These are phyloP conservation scores for Caracal caracal DNA, from an alignment of 2,113 vertebrate species.

Conservation along the genomic window DNA sequence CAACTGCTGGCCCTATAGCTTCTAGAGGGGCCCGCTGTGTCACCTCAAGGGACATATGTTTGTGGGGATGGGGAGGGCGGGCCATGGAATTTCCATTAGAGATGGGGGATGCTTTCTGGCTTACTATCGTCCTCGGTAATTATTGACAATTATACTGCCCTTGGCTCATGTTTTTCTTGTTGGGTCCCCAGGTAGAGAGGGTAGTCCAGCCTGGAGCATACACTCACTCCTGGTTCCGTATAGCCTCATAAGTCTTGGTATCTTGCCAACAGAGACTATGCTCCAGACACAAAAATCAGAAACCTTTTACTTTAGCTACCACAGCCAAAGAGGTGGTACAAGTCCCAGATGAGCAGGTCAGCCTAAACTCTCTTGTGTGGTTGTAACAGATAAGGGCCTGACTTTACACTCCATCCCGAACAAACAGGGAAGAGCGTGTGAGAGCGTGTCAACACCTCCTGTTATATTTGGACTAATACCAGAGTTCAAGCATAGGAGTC, in stretches of 20 bases:
- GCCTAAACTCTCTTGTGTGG: not conserved
- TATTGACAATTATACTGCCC: not conserved
- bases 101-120: not conserved
- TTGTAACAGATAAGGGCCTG: not conserved
- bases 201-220: not conserved
- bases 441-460: not conserved
- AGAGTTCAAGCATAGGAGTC: not conserved
- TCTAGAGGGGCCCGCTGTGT: not conserved
- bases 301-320: not conserved
- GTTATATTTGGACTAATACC: not conserved
- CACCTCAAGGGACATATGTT: not conserved
- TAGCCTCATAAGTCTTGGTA: not conserved
- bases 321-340: not conserved
- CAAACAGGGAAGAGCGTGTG: not conserved
- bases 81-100: not conserved
- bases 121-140: not conserved
- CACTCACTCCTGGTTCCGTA: not conserved
- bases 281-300: not conserved
- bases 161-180: not conserved
- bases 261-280: not conserved
- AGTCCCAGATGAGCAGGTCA: not conserved
- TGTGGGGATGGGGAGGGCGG: not conserved
- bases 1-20: not conserved
- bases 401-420: not conserved
- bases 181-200: not conserved